These are phyloP conservation scores for Lepidocyrtoides sp. DNA, from an alignment of 2,888 invertebrate genomes.

Conservation along the genomic window DNA sequence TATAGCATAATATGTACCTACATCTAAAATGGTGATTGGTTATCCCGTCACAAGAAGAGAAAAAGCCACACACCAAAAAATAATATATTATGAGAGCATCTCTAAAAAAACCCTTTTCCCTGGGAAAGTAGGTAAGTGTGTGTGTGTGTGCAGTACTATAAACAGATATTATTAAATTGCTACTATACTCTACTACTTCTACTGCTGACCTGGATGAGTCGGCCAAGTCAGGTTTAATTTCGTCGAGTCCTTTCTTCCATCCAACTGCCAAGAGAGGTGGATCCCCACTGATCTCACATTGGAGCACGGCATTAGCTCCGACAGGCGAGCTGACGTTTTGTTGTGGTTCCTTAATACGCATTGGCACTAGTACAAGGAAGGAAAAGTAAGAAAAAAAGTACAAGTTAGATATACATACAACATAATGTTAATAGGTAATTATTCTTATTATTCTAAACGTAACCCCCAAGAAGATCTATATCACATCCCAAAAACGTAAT, in stretches of 20 bases:
- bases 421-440: not conserved
- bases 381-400: not conserved
- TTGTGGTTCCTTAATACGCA: conserved; percentile 80
- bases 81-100: not conserved
- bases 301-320: conserved; percentile 82
- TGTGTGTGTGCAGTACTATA: too few species aligned
- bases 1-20: not conserved
- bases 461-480: not conserved
- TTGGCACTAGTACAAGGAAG: conserved; percentile 78
- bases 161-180: conserved; percentile 19
- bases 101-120: not conserved
- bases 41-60: not conserved
- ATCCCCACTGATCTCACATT: conserved; percentile 85
- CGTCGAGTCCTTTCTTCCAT: conserved; percentile 83
- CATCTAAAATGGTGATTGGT: conserved; percentile 9
- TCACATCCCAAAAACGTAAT: not conserved
- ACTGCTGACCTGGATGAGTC: conserved; percentile 80
- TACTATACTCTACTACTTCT: not conserved
- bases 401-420: not conserved
- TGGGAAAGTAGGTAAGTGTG: conserved; percentile 2
- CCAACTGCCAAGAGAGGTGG: conserved; percentile 83
- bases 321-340: conserved; percentile 84
- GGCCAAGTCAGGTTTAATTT: conserved; percentile 79
- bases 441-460: not conserved
- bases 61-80: not conserved